Percentiles rank a stretch among this genome's conserved stretches.
Evolutionary conservation across 2,888 invertebrate species (phyloP).

Genomic region (Patella depressa): DNA sequence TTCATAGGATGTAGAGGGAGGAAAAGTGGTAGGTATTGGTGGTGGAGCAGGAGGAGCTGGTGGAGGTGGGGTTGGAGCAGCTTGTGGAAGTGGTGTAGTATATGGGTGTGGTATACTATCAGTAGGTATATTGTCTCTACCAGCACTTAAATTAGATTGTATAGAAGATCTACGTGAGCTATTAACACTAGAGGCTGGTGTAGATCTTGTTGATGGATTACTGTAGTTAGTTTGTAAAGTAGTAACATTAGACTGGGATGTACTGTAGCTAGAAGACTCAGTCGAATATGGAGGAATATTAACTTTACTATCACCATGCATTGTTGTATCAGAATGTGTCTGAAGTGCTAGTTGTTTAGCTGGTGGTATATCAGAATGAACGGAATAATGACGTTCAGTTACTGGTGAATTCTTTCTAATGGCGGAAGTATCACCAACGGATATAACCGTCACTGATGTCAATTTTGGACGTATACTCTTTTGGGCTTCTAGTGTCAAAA

Average conservation of each 20-base stretch:
- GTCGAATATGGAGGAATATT: constrained; percentile 49
- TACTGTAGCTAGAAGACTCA: constrained; percentile 43
- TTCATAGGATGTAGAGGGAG: constrained; percentile 23
- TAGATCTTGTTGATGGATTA: neutral
- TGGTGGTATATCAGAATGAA: constrained; percentile 36
- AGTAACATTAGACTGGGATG: constrained; percentile 19
- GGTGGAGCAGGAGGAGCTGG: constrained; percentile 37
- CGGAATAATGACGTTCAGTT: constrained; percentile 28
- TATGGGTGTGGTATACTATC: constrained; percentile 14
- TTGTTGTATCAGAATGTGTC: constrained; percentile 25
- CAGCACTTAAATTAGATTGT: constrained; percentile 34
- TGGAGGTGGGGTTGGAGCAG: constrained; percentile 26
- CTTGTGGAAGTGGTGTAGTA: constrained; percentile 38
- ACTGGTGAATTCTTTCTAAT: constrained; percentile 21
- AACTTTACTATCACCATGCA: constrained; percentile 20
- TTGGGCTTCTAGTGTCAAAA: constrained; percentile 23
- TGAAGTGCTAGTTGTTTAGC: constrained; percentile 34
- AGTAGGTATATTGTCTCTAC: constrained; percentile 17
- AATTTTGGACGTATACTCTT: constrained; percentile 19
- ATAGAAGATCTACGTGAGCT: constrained; percentile 38
- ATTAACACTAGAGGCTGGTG: constrained; percentile 31
- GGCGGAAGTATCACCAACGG: constrained; percentile 45
- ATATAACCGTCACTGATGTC: constrained; percentile 55
- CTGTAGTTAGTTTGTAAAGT: neutral
- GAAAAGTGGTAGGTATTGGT: constrained; percentile 27